Conservation (phyloP, 1,140 invertebrate genomes). For the Anastatus disparis region DNA sequence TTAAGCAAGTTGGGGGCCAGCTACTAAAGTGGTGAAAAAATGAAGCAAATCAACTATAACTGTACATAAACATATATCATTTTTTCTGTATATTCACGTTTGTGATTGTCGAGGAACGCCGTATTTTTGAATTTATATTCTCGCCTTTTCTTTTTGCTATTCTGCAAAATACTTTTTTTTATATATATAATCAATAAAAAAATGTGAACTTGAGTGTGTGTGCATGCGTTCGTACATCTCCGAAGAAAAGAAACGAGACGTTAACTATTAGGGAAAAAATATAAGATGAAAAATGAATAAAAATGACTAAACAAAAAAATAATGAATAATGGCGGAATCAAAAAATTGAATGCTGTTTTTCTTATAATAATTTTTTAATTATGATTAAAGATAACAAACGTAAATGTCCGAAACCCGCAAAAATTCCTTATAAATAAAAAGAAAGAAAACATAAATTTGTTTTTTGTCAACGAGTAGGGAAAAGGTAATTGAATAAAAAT, state of each 20-base stretch:
- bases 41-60: constrained; percentile 49
- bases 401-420: not conserved
- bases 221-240: constrained; percentile 47
- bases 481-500: not conserved
- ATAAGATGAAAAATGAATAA: not conserved
- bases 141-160: constrained; percentile 45
- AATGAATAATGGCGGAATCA: not conserved
- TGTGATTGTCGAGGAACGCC: constrained; percentile 44
- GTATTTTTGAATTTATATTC: constrained; percentile 48
- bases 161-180: constrained; percentile 46
- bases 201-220: constrained; percentile 46
- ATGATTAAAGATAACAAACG: not conserved
- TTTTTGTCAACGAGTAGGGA: constrained; percentile 20
- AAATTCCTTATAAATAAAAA: not conserved
- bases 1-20: constrained; percentile 47
- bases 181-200: constrained; percentile 45
- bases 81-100: constrained; percentile 56
- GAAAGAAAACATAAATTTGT: constrained; percentile 1
- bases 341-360: not conserved
- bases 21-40: constrained; percentile 21
- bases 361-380: constrained; percentile 16
- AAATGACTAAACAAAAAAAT: not conserved
- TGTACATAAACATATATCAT: constrained; percentile 62
- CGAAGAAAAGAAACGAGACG: not conserved
- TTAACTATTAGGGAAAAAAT: constrained; percentile 46